Conservation (phyloP, 2,888 invertebrate genomes). For the Osmoderma eremita region DNA sequence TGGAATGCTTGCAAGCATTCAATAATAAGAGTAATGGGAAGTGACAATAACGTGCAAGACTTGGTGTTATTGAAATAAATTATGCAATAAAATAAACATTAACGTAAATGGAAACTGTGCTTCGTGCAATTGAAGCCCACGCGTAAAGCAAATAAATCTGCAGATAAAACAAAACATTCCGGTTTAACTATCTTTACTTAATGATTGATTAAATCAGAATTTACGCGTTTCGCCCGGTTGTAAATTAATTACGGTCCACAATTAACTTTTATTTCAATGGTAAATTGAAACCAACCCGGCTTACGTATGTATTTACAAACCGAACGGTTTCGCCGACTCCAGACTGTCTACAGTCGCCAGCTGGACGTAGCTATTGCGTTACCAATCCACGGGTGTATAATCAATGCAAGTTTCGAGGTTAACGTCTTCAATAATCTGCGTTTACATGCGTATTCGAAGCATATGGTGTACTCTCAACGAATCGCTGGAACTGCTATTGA, state of each 20-base stretch:
- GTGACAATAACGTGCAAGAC: no score
- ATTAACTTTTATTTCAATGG: conserved; percentile 31
- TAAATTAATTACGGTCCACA: conserved; percentile 15
- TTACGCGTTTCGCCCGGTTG: conserved; percentile 8
- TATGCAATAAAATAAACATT: no score
- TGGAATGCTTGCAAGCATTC: no score
- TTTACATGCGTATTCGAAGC: conserved; percentile 8
- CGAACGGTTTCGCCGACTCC: conserved; percentile 41
- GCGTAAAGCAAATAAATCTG: no score
- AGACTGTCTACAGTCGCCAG: conserved; percentile 45
- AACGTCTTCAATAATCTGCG: conserved; percentile 45
- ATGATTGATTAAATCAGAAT: conserved; percentile 11
- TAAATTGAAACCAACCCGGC: conserved; percentile 5
- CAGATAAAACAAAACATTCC: no score
- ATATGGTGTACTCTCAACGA: conserved; percentile 1
- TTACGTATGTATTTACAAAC: conserved; percentile 18
- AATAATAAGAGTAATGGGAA: no score
- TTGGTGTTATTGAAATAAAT: no score
- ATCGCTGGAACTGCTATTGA: neutral
- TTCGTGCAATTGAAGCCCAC: no score
- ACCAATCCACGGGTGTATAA: conserved; percentile 19
- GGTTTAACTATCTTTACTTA: neutral
- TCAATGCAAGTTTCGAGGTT: conserved; percentile 44
- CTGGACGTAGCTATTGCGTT: conserved; percentile 35
- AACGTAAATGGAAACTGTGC: no score